Conservation (phyloP, 2,113 vertebrate species). For the Galemys pyrenaicus region DNA sequence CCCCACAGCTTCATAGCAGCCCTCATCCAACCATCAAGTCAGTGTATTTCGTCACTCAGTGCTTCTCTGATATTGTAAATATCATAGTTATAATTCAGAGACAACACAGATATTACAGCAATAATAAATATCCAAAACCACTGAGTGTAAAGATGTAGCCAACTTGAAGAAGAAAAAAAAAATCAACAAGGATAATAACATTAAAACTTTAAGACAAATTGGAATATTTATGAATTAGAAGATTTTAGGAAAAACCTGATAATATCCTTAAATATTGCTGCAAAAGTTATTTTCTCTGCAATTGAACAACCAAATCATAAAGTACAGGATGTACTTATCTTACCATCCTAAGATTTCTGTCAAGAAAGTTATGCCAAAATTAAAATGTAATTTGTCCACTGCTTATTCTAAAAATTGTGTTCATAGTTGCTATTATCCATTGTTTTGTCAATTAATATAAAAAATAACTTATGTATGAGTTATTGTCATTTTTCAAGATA, state of each 20-base stretch:
- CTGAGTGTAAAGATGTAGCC: not conserved
- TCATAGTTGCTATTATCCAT: not conserved
- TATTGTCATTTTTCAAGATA: constrained; percentile 51
- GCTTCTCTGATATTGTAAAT: not conserved
- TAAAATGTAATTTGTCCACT: not conserved
- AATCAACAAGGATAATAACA: not conserved
- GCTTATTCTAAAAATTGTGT: constrained; percentile 45
- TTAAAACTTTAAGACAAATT: not conserved
- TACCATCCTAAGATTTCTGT: not conserved
- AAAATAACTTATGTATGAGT: not conserved
- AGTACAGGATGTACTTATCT: not conserved
- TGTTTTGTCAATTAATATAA: constrained; percentile 58
- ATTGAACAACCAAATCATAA: not conserved
- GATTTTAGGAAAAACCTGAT: not conserved
- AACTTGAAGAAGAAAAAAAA: constrained; percentile 26
- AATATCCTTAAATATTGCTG: not conserved
- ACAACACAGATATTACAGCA: not conserved
- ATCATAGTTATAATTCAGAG: not conserved
- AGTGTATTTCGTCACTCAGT: not conserved
- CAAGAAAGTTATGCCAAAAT: constrained; percentile 23
- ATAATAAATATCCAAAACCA: not conserved
- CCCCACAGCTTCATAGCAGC: not conserved
- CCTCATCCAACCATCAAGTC: not conserved
- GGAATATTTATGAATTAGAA: constrained; percentile 2
- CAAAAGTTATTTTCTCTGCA: not conserved